Conservation (phyloP, 2,797 vertebrate species). For the Chromobotia macracanthus region DNA sequence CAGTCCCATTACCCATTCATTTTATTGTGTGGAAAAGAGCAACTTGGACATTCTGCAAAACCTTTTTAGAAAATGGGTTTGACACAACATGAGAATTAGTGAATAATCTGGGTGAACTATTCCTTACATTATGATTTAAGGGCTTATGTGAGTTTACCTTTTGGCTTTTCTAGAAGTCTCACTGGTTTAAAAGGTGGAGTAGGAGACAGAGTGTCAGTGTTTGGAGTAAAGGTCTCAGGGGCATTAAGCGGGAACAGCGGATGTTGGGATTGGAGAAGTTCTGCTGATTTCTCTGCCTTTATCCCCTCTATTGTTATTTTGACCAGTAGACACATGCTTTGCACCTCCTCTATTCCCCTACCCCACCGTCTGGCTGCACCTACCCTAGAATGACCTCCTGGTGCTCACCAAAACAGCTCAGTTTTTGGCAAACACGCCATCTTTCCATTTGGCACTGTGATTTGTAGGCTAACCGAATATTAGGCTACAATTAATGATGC, state of each 20-base stretch:
- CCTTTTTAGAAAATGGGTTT: not conserved
- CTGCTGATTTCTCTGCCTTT: slow-evolving; percentile 37
- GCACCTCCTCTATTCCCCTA: not conserved
- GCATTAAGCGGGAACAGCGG: slow-evolving; percentile 23
- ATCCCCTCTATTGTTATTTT: slow-evolving; percentile 39
- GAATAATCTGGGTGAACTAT: too few species aligned
- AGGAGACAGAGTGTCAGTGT: slow-evolving; percentile 77
- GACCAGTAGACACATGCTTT: slow-evolving; percentile 40
- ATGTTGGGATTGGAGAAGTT: slow-evolving; percentile 34
- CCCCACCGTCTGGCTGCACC: slow-evolving; percentile 11
- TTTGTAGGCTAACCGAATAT: too few species aligned
- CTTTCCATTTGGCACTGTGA: not conserved
- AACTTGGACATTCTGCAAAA: too few species aligned
- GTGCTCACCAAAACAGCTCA: not conserved
- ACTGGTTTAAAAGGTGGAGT: slow-evolving; percentile 37
- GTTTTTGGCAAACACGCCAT: not conserved
- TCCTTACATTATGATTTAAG: not conserved
- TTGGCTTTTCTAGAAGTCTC: slow-evolving; percentile 25
- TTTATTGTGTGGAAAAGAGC: too few species aligned
- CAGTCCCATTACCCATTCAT: too few species aligned
- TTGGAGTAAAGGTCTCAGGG: slow-evolving; percentile 76
- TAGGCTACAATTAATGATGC: too few species aligned
- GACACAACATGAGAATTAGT: not conserved
- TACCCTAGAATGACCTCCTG: not conserved
- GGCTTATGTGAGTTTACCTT: not conserved